Evolutionary conservation across 2,113 vertebrate species (phyloP).

Genomic region (Columba livia): DNA sequence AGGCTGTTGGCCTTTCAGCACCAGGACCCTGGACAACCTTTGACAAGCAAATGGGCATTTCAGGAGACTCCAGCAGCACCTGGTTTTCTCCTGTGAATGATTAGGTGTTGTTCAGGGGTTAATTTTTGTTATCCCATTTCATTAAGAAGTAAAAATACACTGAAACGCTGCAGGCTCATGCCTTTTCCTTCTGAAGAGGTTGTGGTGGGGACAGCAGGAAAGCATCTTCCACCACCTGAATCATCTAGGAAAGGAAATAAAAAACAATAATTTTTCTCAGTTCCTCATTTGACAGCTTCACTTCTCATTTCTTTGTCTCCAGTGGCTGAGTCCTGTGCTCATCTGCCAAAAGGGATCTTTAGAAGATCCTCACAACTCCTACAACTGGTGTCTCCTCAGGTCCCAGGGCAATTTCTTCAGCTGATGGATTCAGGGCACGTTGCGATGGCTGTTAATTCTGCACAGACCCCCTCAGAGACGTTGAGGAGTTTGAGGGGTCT

Average conservation of each 20-base stretch:
- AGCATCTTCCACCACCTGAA: background rate
- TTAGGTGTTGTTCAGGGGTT: background rate
- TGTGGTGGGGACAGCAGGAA: background rate
- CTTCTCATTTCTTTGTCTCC: background rate
- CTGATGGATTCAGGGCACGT: background rate
- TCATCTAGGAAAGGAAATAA: background rate
- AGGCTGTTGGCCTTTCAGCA: background rate
- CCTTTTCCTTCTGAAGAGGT: background rate
- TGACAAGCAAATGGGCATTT: background rate
- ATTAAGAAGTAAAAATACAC: background rate
- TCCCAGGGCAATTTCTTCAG: background rate
- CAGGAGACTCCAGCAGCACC: background rate
- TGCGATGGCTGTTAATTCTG: background rate
- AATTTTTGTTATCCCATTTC: background rate
- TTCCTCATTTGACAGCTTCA: background rate
- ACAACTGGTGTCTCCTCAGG: background rate
- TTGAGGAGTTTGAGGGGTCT: background rate
- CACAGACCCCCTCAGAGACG: background rate
- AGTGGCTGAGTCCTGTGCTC: background rate
- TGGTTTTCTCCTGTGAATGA: background rate
- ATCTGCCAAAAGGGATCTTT: background rate
- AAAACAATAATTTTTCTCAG: background rate
- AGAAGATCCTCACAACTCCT: background rate
- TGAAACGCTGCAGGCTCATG: rapidly evolving
- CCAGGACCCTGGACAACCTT: background rate